phyloP scores from a whole-genome alignment of 2,888 invertebrate species.

The Caenorhabditis zanzibari region DNA sequence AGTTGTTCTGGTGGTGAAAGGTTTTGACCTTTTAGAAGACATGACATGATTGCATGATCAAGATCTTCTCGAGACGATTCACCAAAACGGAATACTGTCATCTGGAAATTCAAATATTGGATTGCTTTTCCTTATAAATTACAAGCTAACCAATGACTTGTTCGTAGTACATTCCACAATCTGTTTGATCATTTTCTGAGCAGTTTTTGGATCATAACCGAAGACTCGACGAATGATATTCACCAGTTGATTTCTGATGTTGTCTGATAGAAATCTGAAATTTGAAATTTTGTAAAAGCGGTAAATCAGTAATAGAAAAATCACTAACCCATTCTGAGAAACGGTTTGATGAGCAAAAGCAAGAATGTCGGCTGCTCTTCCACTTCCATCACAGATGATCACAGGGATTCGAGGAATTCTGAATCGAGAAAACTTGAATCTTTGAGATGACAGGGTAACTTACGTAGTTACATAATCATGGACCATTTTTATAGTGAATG shows the following conservation, averaged over 20 bases:
- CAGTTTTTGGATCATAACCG: slow-evolving; percentile 92
- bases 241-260: slow-evolving; percentile 93
- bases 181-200: slow-evolving; percentile 93
- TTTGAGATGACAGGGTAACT: slow-evolving; percentile 10
- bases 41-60: slow-evolving; percentile 96
- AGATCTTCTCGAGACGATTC: slow-evolving; percentile 92
- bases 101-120: slow-evolving; percentile 86
- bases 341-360: slow-evolving; percentile 93
- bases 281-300: no score
- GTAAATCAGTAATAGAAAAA: no score
- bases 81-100: slow-evolving; percentile 95
- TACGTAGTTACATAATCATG: slow-evolving; percentile 92
- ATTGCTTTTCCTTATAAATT: slow-evolving; percentile 87
- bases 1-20: slow-evolving; percentile 87
- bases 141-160: slow-evolving; percentile 90
- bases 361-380: slow-evolving; percentile 96
- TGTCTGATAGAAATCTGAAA: slow-evolving; percentile 88
- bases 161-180: slow-evolving; percentile 94
- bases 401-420: slow-evolving; percentile 89
- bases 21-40: slow-evolving; percentile 89
- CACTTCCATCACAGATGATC: slow-evolving; percentile 87
- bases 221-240: slow-evolving; percentile 95
- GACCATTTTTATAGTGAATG: slow-evolving; percentile 96
- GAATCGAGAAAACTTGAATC: not conserved
- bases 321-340: slow-evolving; percentile 76